Percentiles rank a stretch among this genome's conserved stretches.
Evolutionary conservation across 64 coral and sea anemone genomes (phyloP).

Genomic region (Pocillopora verrucosa): DNA sequence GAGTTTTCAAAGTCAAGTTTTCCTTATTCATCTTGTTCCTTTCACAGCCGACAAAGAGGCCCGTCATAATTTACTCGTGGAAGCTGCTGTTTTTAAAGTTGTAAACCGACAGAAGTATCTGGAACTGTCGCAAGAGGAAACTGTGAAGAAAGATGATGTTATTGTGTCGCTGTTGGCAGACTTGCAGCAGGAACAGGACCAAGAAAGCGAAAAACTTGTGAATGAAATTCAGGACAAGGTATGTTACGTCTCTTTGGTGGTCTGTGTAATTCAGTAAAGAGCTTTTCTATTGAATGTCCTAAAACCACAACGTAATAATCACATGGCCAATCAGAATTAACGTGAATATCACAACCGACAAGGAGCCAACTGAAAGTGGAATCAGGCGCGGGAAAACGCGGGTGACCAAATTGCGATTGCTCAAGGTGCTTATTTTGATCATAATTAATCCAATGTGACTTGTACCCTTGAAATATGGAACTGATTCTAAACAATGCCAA

Average conservation of each 20-base stretch:
- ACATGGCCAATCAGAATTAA: no score
- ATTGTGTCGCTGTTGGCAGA: slow-evolving; percentile 92
- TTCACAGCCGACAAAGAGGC: slow-evolving; percentile 61
- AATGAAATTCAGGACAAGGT: slow-evolving; percentile 84
- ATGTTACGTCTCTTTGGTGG: neutral
- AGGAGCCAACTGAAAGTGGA: no score
- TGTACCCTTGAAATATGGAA: no score
- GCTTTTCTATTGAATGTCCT: no score
- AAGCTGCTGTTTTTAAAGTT: slow-evolving; percentile 80
- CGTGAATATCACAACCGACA: no score
- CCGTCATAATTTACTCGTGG: slow-evolving; percentile 60
- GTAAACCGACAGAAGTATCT: slow-evolving; percentile 75
- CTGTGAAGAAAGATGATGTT: slow-evolving; percentile 70
- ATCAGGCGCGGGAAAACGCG: no score
- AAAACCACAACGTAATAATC: no score
- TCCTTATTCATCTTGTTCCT: neutral
- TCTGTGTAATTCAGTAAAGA: neutral
- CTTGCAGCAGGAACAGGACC: slow-evolving; percentile 96
- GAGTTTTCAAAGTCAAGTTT: neutral
- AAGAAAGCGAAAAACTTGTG: slow-evolving; percentile 90
- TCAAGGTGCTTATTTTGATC: no score
- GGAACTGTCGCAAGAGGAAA: slow-evolving; percentile 45
- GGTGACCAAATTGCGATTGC: no score
- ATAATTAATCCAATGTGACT: no score
- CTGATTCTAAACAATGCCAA: no score